These are phyloP conservation scores for Leptopilina drosophilae DNA, from an alignment of 2,888 invertebrate species.

Conservation along the genomic window DNA sequence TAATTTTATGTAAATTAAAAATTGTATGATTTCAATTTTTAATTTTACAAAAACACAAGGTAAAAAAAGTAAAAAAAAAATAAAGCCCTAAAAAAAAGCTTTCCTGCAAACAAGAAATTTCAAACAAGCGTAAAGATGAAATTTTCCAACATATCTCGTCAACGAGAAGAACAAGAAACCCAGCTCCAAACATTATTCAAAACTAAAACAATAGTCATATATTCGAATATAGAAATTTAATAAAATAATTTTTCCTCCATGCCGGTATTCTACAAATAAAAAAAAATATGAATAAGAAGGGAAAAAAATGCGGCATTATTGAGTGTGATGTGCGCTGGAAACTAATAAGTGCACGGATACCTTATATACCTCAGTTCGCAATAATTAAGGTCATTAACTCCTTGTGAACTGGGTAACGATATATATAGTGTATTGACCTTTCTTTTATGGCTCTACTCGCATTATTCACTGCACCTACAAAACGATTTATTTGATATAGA, in stretches of 20 bases:
- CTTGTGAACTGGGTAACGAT: conserved; percentile 40
- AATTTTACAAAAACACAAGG: too few species aligned
- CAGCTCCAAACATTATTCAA: not conserved
- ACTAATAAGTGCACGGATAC: conserved; percentile 8
- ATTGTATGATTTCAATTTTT: too few species aligned
- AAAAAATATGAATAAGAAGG: not conserved
- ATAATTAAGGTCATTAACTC: conserved; percentile 41
- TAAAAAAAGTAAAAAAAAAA: too few species aligned
- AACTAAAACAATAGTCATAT: not conserved
- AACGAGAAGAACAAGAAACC: not conserved
- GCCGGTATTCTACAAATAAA: not conserved
- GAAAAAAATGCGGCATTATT: not conserved
- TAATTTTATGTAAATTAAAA: too few species aligned
- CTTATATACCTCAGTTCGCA: conserved; percentile 17
- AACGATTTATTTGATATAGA: conserved; percentile 24
- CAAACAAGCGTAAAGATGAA: too few species aligned
- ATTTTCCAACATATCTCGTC: not conserved
- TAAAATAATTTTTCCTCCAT: too few species aligned
- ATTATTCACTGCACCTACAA: conserved; percentile 19
- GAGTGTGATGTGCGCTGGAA: conserved; percentile 6
- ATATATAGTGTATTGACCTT: conserved; percentile 38
- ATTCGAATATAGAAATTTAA: not conserved
- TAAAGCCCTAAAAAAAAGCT: too few species aligned
- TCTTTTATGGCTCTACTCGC: conserved; percentile 32
- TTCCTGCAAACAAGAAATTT: too few species aligned